Base-by-base conservation (phyloP, 2,797 vertebrate species). In the Labroides dimidiatus region DNA sequence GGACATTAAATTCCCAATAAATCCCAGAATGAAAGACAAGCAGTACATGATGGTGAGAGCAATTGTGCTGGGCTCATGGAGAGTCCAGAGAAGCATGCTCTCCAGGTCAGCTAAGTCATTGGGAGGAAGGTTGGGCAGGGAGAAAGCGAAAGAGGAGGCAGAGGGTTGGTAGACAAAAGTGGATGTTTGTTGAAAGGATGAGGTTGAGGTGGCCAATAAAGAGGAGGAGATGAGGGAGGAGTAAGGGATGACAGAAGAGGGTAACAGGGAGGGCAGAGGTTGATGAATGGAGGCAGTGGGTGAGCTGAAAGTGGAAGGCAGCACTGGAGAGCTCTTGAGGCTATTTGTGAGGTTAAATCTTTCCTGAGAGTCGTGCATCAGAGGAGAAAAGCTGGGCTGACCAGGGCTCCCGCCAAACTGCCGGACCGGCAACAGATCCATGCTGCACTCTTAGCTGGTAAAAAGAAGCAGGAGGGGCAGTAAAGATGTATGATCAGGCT, bases 1-100 rank as follows among this genome's bases (percentile, higher is more conserved):
- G 16, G 96, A 95, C 94, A 95, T 96, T 60, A 96, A 68, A 77
- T 97, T 98, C 54, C 96, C 96, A 7, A 93, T 78, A 1, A 98
- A 93, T 36, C 96, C 96, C 86, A 97, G 83, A 19, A 93, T 70
- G 64, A 96, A 96, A 17, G 96, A 96, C 19, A 95, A 33, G 13
- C 92, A 82, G 90, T 96, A 96, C 94, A 96, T 94, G 27, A 88
- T 65, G 0, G 94, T 94, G 45, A 97, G 92, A 17, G 94, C 92
- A 27, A 95, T 95, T 39, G 94, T 95, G 75, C 91, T 81, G 0
- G 96, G 96, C 78, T 98, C 96, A 17, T 94, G 92, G 0, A 93
- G 90, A 0, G 96, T 96, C 72, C 96, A 91, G 49, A 97, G 93
- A 42, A 97, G 82, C 79, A 95, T 92, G 72, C 91, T 95, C 88